phyloP scores from a whole-genome alignment of 2,113 vertebrate genomes.

The Microcebus griseorufus region DNA sequence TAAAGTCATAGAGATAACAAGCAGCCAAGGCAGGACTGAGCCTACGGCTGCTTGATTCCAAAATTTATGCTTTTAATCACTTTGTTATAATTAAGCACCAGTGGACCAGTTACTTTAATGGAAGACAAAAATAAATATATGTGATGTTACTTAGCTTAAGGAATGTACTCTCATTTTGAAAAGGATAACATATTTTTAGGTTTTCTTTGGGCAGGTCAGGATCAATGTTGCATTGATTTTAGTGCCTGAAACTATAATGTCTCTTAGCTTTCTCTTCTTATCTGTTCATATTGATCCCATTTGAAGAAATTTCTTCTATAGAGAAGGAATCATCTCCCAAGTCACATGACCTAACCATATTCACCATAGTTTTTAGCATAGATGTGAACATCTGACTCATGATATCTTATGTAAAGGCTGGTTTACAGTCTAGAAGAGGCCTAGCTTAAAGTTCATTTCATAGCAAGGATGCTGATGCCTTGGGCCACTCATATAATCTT shows the following conservation, averaged over 20 bases:
- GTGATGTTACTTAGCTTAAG: neutral
- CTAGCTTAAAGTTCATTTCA: neutral
- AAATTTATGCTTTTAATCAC: neutral
- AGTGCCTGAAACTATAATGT: neutral
- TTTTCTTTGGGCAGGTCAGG: neutral
- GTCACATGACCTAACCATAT: neutral
- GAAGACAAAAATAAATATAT: conserved; percentile 8
- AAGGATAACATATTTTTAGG: neutral
- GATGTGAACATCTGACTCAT: neutral
- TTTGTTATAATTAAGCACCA: neutral
- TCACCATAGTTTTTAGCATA: neutral
- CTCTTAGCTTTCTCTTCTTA: neutral
- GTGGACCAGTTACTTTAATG: neutral
- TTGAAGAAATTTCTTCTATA: neutral
- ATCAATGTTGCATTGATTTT: conserved; percentile 18
- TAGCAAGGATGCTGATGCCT: neutral
- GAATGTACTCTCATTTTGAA: neutral
- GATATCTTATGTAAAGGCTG: neutral
- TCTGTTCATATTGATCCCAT: neutral
- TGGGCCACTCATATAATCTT: neutral
- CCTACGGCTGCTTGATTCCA: neutral
- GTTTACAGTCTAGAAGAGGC: neutral
- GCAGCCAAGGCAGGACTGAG: neutral
- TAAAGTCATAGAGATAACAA: neutral
- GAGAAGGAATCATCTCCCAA: neutral